Evolutionary conservation across 2,113 vertebrate genomes (phyloP).

Genomic region (Jacana jacana): DNA sequence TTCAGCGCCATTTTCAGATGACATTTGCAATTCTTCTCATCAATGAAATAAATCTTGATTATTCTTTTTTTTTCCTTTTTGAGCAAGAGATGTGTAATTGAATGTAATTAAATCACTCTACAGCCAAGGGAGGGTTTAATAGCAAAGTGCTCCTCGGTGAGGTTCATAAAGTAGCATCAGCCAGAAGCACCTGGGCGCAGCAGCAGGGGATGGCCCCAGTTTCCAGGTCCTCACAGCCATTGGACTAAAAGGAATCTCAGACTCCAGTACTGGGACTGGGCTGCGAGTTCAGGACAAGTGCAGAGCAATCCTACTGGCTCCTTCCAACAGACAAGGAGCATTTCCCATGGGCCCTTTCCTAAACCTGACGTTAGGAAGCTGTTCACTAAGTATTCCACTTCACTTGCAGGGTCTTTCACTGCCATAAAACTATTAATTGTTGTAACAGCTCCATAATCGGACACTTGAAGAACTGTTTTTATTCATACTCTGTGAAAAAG

Average conservation of each 20-base stretch:
- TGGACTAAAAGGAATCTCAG: too few species aligned
- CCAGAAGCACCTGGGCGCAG: not conserved
- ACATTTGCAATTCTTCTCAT: not conserved
- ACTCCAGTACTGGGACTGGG: not conserved
- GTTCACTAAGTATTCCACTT: not conserved
- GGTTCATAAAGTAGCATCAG: not conserved
- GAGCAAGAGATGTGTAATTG: not conserved
- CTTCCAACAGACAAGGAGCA: not conserved
- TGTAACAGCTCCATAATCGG: not conserved
- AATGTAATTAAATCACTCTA: conserved; percentile 36
- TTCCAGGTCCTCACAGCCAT: not conserved
- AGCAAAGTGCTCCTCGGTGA: not conserved
- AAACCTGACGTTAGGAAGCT: not conserved
- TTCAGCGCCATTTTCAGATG: not conserved
- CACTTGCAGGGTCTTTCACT: not conserved
- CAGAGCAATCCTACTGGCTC: not conserved
- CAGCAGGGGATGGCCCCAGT: not conserved
- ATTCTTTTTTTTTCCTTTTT: not conserved
- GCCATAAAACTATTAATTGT: not conserved
- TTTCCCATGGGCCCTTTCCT: not conserved
- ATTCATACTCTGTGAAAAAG: not conserved
- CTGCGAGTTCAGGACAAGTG: not conserved
- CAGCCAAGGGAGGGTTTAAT: not conserved
- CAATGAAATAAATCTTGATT: not conserved
- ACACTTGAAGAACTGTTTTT: not conserved